These are phyloP conservation scores for Gouania willdenowi DNA, from an alignment of 2,797 vertebrate genomes.

Conservation along the genomic window DNA sequence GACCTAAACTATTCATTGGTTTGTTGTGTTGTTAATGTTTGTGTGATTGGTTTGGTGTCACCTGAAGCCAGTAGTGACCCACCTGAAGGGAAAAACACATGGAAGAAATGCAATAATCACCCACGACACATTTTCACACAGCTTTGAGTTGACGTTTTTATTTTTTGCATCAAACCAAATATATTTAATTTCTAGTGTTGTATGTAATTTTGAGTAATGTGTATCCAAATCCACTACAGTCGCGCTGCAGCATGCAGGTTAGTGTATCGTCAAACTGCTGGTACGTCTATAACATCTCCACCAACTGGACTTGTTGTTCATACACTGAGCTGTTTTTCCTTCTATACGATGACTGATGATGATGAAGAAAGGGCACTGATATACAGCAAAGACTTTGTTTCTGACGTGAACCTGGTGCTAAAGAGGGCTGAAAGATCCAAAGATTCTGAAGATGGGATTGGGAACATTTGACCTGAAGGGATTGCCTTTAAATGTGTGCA, in stretches of 20 bases:
- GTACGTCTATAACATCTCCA: constrained; percentile 19
- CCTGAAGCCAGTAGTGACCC: constrained; percentile 26
- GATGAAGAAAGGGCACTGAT: neutral
- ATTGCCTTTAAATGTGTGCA: no score
- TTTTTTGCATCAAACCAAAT: constrained; percentile 70
- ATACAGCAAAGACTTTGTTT: constrained; percentile 9
- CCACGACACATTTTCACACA: constrained; percentile 27
- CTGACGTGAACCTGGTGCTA: constrained; percentile 25
- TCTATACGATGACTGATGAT: constrained; percentile 1
- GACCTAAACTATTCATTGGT: constrained; percentile 26
- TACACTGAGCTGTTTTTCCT: constrained; percentile 11
- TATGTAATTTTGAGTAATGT: constrained; percentile 54
- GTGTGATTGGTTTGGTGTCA: constrained; percentile 9
- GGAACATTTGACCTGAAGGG: neutral
- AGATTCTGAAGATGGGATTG: constrained; percentile 24
- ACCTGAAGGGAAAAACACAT: constrained; percentile 27
- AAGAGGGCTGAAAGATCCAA: constrained; percentile 44
- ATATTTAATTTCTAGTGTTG: constrained; percentile 65
- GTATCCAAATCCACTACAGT: constrained; percentile 13
- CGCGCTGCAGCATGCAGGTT: constrained; percentile 5
- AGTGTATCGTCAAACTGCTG: constrained; percentile 33
- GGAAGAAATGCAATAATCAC: constrained; percentile 58
- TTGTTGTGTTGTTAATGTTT: constrained; percentile 11
- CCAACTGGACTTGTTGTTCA: constrained; percentile 1
- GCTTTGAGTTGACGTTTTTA: constrained; percentile 57